Evolutionary conservation across 2,797 vertebrate species (phyloP).

Genomic region (Galaxias olidus): DNA sequence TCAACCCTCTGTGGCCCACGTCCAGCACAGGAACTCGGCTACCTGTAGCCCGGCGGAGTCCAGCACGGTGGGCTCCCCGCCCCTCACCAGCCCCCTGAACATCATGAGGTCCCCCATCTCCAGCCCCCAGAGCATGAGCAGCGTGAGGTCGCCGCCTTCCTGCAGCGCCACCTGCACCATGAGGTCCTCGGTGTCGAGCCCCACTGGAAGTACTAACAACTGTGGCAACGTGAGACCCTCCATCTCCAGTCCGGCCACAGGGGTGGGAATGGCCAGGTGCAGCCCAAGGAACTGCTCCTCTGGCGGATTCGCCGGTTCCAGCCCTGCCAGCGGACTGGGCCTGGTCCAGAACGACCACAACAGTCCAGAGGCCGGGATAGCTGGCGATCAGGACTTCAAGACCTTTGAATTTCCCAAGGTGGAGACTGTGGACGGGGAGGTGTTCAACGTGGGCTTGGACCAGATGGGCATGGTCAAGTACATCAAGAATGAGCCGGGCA

Average conservation of each 20-base stretch:
- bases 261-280: constrained; percentile 81
- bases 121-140: constrained; percentile 91
- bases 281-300: constrained; percentile 85
- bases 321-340: constrained; percentile 79
- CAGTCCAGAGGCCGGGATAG: constrained; percentile 78
- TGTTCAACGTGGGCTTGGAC: constrained; percentile 83
- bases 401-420: constrained; percentile 91
- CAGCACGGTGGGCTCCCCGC: constrained; percentile 89
- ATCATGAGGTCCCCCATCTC: constrained; percentile 96
- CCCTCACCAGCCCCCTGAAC: constrained; percentile 91
- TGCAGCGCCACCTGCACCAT: constrained; percentile 84
- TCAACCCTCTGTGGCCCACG: constrained; percentile 71
- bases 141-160: constrained; percentile 90
- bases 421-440: constrained; percentile 86
- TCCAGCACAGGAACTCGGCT: constrained; percentile 85
- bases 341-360: constrained; percentile 83
- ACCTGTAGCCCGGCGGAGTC: constrained; percentile 90
- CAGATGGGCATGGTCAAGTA: constrained; percentile 91
- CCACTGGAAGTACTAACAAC: constrained; percentile 74
- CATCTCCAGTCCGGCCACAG: constrained; percentile 87
- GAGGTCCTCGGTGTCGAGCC: constrained; percentile 91
- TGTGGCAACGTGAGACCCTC: constrained; percentile 85
- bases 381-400: constrained; percentile 84
- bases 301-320: constrained; percentile 78
- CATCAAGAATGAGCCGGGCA: constrained; percentile 95